phyloP scores from a whole-genome alignment of 2,797 vertebrate genomes.

The Molossus alvarezi region DNA sequence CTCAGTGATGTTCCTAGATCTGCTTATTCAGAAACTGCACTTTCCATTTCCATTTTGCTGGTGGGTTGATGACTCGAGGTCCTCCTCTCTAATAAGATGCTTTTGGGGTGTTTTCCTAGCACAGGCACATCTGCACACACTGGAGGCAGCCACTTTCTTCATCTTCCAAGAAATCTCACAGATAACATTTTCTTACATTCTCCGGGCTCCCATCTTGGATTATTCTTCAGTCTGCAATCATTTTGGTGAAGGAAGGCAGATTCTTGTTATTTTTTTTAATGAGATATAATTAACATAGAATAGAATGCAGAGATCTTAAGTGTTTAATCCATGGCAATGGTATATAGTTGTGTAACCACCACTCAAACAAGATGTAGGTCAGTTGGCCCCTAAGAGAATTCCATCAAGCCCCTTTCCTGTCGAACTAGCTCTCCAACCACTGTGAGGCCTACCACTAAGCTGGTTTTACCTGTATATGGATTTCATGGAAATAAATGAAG shows the following conservation, averaged over 20 bases:
- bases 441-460: neutral
- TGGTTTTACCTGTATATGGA: neutral
- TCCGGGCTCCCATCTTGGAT: neutral
- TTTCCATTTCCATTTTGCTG: neutral
- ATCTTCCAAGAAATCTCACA: slow-evolving; percentile 47
- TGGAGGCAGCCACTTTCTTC: neutral
- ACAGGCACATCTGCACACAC: neutral
- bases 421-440: neutral
- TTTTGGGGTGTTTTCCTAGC: neutral
- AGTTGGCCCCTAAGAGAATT: neutral
- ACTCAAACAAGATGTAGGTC: neutral
- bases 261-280: neutral
- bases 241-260: neutral
- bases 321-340: neutral
- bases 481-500: slow-evolving; percentile 52
- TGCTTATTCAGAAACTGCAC: neutral
- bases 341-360: neutral
- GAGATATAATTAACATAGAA: slow-evolving; percentile 17
- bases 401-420: neutral
- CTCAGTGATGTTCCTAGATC: neutral
- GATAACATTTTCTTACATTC: neutral
- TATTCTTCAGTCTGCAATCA: neutral
- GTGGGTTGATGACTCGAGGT: neutral
- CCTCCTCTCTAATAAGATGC: neutral
- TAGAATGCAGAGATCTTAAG: neutral